Evolutionary conservation across 2,113 vertebrate genomes (phyloP), one percentile per base, ranked within the genome.

Genomic region (Eurystomus gularis): DNA sequence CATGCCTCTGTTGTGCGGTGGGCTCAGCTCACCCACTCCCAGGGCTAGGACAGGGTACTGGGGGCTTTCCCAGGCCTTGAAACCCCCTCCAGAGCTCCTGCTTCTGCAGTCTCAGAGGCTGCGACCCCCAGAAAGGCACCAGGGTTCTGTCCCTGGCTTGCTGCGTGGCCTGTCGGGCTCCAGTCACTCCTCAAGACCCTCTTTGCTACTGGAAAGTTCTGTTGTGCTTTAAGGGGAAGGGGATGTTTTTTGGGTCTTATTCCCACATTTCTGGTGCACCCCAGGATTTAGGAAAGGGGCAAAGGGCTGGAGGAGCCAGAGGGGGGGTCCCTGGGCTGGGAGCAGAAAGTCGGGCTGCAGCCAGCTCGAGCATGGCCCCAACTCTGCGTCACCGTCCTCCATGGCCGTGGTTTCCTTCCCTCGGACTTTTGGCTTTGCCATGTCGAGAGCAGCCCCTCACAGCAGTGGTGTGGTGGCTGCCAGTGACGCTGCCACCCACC

Each of bases 341-440:
- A 44, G 28, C 3, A 4, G 19, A 60, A 55, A 86, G 77, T 10
- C 4, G 8, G 42, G 21, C 73, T 69, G 26, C 7, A 15, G 23
- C 85, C 85, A 33, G 28, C 4, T 3, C 3, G 0, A 42, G 80
- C 73, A 3, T 1, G 2, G 86, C 73, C 64, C 69, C 0, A 0
- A 31, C 54, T n/a, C 94, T 65, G 54, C 6, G 1, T 69, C 93
- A 84, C 64, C 0, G 0, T 49, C 52, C 20, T 29, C 57, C 33
- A 1, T 0, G 20, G 58, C 81, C 5, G 4, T 14, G 57, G 37
- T 25, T 86, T 75, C 82, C 75, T 66, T 49, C 17, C 6, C 65
- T 57, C 1, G 0, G 3, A 3, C 16, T 6, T 70, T 44, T 9
- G 9, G 79, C 75, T 61, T 12, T 55, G 73, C 52, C 35, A 3